Base-by-base conservation (phyloP, 2,888 invertebrate species). In the Campoplex capitator region DNA sequence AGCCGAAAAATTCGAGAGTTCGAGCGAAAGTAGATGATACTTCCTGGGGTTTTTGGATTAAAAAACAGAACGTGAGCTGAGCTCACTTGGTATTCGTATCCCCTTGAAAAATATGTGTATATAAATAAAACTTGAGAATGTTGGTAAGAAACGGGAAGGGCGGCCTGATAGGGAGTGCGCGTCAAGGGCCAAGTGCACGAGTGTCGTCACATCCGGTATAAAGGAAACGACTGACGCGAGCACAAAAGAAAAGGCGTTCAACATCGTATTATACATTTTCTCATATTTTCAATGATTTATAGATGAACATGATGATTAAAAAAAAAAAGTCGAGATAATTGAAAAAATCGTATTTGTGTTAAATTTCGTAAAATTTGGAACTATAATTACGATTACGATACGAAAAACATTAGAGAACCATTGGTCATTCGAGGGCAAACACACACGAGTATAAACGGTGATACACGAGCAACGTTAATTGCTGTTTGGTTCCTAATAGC, bases 131-230 rank as follows among this genome's bases (percentile, higher is more conserved):
- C 62, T 62, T 6, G 32, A 62, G 62, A 16, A 62, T 13, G 62
- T 32, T 32, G 9, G 62, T 62, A 28, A 32, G 62, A 32, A 28
- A 58, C 45, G 70, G 35, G 68, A 62, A 56, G 71, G 54, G 82
- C 62, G 73, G 89, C 89, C 91, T 70, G 78, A 76, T 71, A 77
- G 76, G 67, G 85, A 51, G 71, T 90, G 90, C 89, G 91, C 89
- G 91, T 91, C 90, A 90, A 82, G 78, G 92, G 92, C 91, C 92
- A 92, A 92, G 91, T 92, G 91, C 91, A 90, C 89, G 92, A 92
- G 91, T 91, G 92, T 92, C 92, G 91, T 92, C 92, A 92, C 91
- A 91, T 92, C 92, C 92, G 92, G 92, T 91, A 91, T 89, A 91
- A 90, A 88, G 90, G 91, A 90, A 91, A 90, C 88, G 90, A 62